Percentiles rank a stretch among this genome's conserved stretches.
Conservation (phyloP, 2,113 vertebrate species). For the Ptilorrhoa leucosticta region DNA sequence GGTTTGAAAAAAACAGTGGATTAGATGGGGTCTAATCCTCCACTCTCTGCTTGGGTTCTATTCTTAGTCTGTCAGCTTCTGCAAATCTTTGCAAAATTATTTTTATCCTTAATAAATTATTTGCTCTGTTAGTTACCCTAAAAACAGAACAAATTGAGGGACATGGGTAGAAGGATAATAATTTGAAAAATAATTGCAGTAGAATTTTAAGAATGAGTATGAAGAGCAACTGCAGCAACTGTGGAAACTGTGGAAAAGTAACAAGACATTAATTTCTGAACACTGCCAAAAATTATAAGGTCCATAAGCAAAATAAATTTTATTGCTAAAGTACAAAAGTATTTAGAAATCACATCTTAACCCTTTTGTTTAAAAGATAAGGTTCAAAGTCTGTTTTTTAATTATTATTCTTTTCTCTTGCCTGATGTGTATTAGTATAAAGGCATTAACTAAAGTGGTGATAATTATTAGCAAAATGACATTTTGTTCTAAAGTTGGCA, state of each 20-base stretch:
- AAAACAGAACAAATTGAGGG: constrained; percentile 39
- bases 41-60: not conserved
- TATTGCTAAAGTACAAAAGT: not conserved
- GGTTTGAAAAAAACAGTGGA: not conserved
- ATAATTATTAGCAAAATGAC: not conserved
- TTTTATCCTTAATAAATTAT: constrained; percentile 38
- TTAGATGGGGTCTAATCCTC: constrained; percentile 31
- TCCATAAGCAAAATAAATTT: not conserved
- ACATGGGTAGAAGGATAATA: not conserved
- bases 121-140: constrained; percentile 16
- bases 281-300: not conserved
- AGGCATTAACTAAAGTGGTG: not conserved
- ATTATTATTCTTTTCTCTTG: not conserved
- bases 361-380: not conserved
- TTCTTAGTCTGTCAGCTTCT: not conserved
- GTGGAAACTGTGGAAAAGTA: not conserved
- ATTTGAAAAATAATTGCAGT: not conserved
- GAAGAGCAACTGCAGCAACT: not conserved
- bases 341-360: not conserved
- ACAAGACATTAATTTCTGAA: not conserved
- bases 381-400: not conserved
- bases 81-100: constrained; percentile 32
- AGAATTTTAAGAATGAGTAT: not conserved
- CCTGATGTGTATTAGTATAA: not conserved
- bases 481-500: not conserved